Conservation (phyloP, 1,140 invertebrate genomes). For the Papilio aristodemus region DNA sequence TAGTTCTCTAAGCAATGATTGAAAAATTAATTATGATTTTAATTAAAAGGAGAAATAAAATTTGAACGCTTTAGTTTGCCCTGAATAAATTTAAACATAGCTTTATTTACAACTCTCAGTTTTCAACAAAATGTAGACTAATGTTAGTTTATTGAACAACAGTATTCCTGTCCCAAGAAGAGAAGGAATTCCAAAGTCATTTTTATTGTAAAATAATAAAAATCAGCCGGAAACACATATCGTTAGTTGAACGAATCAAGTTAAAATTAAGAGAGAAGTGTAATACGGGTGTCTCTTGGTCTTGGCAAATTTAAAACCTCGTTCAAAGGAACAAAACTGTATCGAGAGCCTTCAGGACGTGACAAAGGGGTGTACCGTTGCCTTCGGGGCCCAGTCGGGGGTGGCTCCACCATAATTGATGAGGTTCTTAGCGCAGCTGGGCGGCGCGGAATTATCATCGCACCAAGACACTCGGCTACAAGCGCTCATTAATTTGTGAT, state of each 20-base stretch:
- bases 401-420: constrained; percentile 74
- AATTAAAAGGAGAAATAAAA: constrained; percentile 10
- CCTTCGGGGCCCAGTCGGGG: constrained; percentile 58
- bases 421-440: constrained; percentile 77
- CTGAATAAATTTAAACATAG: neutral
- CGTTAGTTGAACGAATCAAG: neutral
- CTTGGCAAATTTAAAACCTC: neutral
- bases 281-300: neutral
- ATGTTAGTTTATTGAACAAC: neutral
- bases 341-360: constrained; percentile 42
- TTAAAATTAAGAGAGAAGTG: neutral
- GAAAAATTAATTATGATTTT: neutral
- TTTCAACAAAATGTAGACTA: neutral
- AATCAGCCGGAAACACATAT: neutral
- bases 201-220: neutral
- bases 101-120: neutral
- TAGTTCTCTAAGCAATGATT: neutral
- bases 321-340: constrained; percentile 1
- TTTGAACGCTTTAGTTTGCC: constrained; percentile 7
- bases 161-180: no score
- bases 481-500: constrained; percentile 78
- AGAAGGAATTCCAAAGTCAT: no score
- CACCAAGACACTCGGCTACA: constrained; percentile 70
- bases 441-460: constrained; percentile 73
- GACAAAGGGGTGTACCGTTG: constrained; percentile 62